Evolutionary conservation across 2,888 invertebrate genomes (phyloP).

Genomic region (Anaspis maculata): DNA sequence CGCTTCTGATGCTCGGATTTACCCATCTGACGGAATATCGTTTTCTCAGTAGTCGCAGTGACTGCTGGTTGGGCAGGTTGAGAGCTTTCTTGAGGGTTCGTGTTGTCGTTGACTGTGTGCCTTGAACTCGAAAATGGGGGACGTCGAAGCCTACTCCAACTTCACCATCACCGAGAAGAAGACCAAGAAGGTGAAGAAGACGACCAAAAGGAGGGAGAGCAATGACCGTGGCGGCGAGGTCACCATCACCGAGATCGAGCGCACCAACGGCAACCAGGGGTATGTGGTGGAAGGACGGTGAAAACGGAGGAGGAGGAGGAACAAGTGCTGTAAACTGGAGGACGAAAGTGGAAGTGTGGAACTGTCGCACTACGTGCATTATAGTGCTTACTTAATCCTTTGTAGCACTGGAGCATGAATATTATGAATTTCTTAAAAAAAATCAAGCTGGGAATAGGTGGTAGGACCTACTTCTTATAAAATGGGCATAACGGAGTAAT

Average conservation of each 20-base stretch:
- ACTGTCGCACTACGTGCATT: too few species aligned
- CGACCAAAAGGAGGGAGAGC: slow-evolving; percentile 72
- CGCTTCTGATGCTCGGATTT: too few species aligned
- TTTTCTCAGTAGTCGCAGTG: slow-evolving; percentile 28
- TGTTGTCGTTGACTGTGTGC: too few species aligned
- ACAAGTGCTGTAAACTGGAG: neutral
- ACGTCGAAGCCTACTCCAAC: slow-evolving; percentile 83
- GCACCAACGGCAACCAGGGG: slow-evolving; percentile 61
- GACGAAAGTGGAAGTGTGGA: too few species aligned
- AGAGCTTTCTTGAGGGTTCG: slow-evolving; percentile 15
- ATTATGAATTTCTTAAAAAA: neutral
- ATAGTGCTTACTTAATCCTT: too few species aligned
- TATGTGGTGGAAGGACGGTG: slow-evolving; percentile 60
- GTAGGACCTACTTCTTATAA: too few species aligned
- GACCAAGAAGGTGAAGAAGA: slow-evolving; percentile 87
- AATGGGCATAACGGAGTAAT: too few species aligned
- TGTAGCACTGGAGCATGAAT: neutral
- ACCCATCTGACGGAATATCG: slow-evolving; percentile 36
- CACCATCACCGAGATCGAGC: slow-evolving; percentile 72
- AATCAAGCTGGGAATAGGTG: neutral
- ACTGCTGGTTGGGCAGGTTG: slow-evolving; percentile 14
- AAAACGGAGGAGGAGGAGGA: slow-evolving; percentile 16
- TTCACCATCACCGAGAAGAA: slow-evolving; percentile 76
- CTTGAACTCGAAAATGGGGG: slow-evolving; percentile 70
- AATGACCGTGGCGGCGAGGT: slow-evolving; percentile 66